Percentiles rank a stretch among this genome's conserved stretches.
phyloP scores from a whole-genome alignment of 2,797 vertebrate species.

The Microctenopoma lineatum region DNA sequence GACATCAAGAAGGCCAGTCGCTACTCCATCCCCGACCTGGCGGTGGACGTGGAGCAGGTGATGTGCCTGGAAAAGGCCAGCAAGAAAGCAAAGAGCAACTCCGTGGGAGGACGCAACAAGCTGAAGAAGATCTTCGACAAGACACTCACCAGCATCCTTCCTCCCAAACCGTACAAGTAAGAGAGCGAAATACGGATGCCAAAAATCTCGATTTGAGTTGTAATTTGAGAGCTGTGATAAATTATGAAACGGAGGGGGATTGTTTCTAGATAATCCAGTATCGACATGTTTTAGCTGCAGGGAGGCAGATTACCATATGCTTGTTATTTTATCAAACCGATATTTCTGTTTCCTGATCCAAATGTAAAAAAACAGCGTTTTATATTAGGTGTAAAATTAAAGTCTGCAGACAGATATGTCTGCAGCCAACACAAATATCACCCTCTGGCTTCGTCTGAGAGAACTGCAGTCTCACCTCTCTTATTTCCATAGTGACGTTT shows the following conservation, averaged over 20 bases:
- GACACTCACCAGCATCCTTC: slow-evolving; percentile 98
- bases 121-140: slow-evolving; percentile 99
- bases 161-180: slow-evolving; percentile 99
- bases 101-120: slow-evolving; percentile 96
- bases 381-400: too few species aligned
- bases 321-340: neutral
- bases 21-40: slow-evolving; percentile 97
- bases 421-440: slow-evolving; percentile 30
- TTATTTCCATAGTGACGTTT: slow-evolving; percentile 89
- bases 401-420: too few species aligned
- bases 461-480: slow-evolving; percentile 58
- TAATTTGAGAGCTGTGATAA: too few species aligned
- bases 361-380: neutral
- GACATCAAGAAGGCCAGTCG: slow-evolving; percentile 98
- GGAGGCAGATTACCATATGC: neutral
- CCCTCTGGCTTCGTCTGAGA: slow-evolving; percentile 59
- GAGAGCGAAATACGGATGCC: slow-evolving; percentile 6
- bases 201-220: too few species aligned
- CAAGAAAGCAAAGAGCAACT: slow-evolving; percentile 96
- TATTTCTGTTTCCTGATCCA: slow-evolving; percentile 4
- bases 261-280: neutral
- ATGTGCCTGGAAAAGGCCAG: slow-evolving; percentile 97
- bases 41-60: slow-evolving; percentile 97
- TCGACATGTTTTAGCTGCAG: neutral
- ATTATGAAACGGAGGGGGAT: too few species aligned